Conservation (phyloP, 2,888 invertebrate species). For the Athalia rosae region DNA sequence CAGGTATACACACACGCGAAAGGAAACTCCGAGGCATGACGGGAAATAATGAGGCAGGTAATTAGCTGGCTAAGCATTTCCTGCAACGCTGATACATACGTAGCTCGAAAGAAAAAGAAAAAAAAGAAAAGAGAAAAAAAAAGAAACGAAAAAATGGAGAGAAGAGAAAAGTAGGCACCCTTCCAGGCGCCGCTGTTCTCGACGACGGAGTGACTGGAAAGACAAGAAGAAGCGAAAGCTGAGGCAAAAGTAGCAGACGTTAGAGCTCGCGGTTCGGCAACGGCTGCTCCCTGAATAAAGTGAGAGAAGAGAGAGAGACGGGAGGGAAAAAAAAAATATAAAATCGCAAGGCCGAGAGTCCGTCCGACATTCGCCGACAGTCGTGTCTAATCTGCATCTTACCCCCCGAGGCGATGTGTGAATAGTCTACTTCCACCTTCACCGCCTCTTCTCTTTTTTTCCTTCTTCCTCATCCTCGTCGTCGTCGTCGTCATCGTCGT, state of each 20-base stretch:
- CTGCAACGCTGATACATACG: background rate
- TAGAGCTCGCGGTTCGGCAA: background rate
- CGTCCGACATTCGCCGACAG: background rate
- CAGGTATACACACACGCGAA: background rate
- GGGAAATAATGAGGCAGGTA: constrained; percentile 47
- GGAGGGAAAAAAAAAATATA: background rate
- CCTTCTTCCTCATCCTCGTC: background rate
- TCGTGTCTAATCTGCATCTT: constrained; percentile 52
- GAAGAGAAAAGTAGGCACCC: too few species aligned
- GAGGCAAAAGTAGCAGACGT: too few species aligned
- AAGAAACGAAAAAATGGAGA: too few species aligned
- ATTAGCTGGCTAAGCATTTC: constrained; percentile 50
- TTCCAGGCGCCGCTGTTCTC: too few species aligned
- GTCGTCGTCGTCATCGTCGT: background rate
- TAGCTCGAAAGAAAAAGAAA: too few species aligned
- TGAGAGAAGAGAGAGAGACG: background rate
- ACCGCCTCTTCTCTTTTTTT: background rate
- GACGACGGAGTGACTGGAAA: too few species aligned
- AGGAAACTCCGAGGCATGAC: constrained; percentile 23
- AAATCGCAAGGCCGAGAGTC: too few species aligned
- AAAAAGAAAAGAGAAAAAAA: too few species aligned
- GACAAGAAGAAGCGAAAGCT: too few species aligned
- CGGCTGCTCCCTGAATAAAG: background rate
- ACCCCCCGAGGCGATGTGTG: constrained; percentile 36
- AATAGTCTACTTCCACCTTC: constrained; percentile 14